phyloP scores from a whole-genome alignment of 53 echinoderm and acorn worm genomes.

The Pentamera pediparva region DNA sequence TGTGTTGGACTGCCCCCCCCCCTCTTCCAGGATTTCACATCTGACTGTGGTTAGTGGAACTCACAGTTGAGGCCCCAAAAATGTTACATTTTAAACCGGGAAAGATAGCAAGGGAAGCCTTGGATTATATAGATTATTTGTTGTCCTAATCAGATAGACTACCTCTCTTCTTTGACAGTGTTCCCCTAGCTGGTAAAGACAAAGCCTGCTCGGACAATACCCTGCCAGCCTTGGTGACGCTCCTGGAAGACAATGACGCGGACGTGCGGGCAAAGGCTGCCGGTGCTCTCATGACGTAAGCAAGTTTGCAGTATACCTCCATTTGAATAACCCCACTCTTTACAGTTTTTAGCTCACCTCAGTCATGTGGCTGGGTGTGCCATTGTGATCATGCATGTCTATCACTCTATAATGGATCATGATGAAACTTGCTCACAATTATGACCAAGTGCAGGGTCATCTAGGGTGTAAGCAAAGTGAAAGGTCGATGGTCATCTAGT shows the following conservation, averaged over 20 bases:
- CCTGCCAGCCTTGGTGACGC: constrained; percentile 61
- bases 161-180: constrained; percentile 39
- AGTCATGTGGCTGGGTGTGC: too few relatives aligned
- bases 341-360: background rate
- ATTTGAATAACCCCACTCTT: background rate
- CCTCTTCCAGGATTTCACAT: too few relatives aligned
- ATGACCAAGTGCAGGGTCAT: too few relatives aligned
- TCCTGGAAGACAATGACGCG: constrained; percentile 63
- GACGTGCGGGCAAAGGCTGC: constrained; percentile 86
- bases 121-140: background rate
- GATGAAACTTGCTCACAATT: too few relatives aligned
- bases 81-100: too few relatives aligned
- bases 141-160: background rate
- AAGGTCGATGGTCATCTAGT: too few relatives aligned
- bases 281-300: constrained; percentile 99
- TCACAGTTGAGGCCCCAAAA: background rate
- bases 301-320: background rate
- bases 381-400: too few relatives aligned
- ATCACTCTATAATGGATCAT: too few relatives aligned
- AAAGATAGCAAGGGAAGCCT: background rate
- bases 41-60: background rate
- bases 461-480: too few relatives aligned
- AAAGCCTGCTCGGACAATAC: constrained; percentile 84
- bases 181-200: constrained; percentile 89
- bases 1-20: too few relatives aligned